Conservation (phyloP, 1,140 invertebrate species). For the Neuroterus valhalla region DNA sequence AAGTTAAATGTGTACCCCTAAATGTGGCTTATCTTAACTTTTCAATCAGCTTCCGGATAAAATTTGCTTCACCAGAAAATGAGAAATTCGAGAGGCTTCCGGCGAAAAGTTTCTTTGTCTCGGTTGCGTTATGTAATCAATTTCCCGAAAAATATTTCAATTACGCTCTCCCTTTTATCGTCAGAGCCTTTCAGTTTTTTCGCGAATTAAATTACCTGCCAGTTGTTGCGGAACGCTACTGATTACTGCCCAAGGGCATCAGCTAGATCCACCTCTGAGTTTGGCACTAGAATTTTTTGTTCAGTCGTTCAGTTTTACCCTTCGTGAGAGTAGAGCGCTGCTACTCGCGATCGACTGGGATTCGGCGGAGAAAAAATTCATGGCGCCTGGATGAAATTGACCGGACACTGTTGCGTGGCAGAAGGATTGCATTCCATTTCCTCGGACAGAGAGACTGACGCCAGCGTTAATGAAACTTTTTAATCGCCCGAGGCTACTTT, state of each 20-base stretch:
- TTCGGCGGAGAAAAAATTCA: not conserved
- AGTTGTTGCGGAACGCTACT: slow-evolving; percentile 25
- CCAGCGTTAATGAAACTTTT: slow-evolving; percentile 66
- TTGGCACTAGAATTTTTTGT: slow-evolving; percentile 30
- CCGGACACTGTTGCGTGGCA: slow-evolving; percentile 52
- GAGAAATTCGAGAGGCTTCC: not conserved
- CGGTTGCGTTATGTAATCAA: slow-evolving; percentile 8
- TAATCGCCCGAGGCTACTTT: slow-evolving; percentile 62
- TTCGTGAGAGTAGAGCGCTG: not conserved
- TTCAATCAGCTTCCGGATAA: not conserved
- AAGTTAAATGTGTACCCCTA: too few species aligned
- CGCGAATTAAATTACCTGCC: slow-evolving; percentile 26
- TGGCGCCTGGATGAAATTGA: slow-evolving; percentile 57
- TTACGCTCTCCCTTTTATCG: slow-evolving; percentile 16
- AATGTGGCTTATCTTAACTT: too few species aligned
- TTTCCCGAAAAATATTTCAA: slow-evolving; percentile 25
- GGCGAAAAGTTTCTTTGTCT: slow-evolving; percentile 10
- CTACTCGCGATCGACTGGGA: slow-evolving; percentile 29
- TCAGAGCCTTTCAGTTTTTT: slow-evolving; percentile 8
- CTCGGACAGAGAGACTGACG: slow-evolving; percentile 60
- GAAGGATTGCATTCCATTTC: slow-evolving; percentile 65
- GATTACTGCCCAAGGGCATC: slow-evolving; percentile 28
- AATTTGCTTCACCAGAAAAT: not conserved
- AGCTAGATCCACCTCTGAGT: slow-evolving; percentile 23
- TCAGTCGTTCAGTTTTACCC: not conserved